Evolutionary conservation across 2,888 invertebrate genomes (phyloP), one percentile per base, ranked within the genome.

Genomic region (Amphiduros pacificus): DNA sequence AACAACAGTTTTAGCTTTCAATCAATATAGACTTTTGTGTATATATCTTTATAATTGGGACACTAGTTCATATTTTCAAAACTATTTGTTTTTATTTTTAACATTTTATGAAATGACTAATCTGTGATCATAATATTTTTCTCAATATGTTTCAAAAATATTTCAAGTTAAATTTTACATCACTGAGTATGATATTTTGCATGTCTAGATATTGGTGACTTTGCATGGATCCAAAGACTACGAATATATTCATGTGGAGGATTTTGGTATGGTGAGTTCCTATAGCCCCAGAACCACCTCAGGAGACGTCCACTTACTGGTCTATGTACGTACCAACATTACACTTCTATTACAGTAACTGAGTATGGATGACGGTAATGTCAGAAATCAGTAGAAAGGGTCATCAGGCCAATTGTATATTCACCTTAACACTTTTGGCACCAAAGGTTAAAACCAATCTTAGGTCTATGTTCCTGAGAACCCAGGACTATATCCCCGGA

Each of bases 251-350:
- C 78, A 84, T 58, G 85, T 86, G 0, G 85, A 83, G 28, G 71
- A 74, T 5, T 77, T 81, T 51, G 86, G 90, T 86, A 76, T 80
- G 22, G 84, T 85, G 0, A 87, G 89, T 0, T 92, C 94, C 0
- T 95, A 94, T 83, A 91, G 90, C 82, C 95, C 96, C 0, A 87
- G 91, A 66, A 94, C 94, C 2, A 91, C 93, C 0, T 90, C 88
- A 80, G 95, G 95, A 63, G 94, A 95, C 82, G 94, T 95, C 84
- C 95, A 96, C 82, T 94, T 95, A 85, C 91, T 95, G 81, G 88
- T 95, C 72, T 94, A 75, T 68, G 78, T 78, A 69, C 75, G 76
- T 60, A 58, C 11, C 6, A 17, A 48, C 6, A 6, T 22, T 17
- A 20, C 36, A 36, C 9, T 36, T 11, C 14, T 9, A 41, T 41